Evolutionary conservation across 2,888 invertebrate species (phyloP).

Genomic region (Ferrisia virgata): DNA sequence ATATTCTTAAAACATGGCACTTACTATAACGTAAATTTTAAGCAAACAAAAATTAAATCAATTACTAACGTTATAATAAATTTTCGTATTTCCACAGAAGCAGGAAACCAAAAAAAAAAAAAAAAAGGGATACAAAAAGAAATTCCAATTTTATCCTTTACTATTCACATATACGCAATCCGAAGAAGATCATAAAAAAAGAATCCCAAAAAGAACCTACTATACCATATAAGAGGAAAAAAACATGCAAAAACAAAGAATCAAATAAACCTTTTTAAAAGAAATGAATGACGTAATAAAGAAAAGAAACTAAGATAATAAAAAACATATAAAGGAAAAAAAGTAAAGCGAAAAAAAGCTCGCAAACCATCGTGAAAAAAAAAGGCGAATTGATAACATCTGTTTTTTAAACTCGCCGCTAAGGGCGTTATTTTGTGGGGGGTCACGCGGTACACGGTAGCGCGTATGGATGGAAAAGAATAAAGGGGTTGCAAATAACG

Average conservation of each 20-base stretch:
- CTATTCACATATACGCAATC: not conserved
- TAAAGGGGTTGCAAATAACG: constrained; percentile 20
- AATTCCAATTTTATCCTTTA: not conserved
- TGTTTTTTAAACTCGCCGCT: constrained; percentile 32
- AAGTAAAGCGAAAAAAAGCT: not conserved
- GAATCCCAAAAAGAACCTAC: not conserved
- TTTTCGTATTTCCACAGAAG: not conserved
- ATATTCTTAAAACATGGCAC: no score
- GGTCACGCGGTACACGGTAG: not conserved
- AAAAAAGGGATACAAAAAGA: not conserved
- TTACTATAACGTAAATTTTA: no score
- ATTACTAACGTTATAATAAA: no score
- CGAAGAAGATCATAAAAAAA: not conserved
- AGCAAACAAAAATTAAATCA: not conserved
- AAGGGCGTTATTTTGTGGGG: constrained; percentile 9
- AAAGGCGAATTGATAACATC: constrained; percentile 30
- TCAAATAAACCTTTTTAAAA: constrained; percentile 22
- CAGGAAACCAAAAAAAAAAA: not conserved
- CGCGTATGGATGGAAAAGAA: not conserved
- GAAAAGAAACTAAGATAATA: constrained; percentile 5
- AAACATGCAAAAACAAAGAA: not conserved
- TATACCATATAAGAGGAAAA: not conserved
- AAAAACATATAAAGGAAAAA: constrained; percentile 11
- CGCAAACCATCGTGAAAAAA: not conserved
- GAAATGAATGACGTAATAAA: constrained; percentile 23